Evolutionary conservation across 2,888 invertebrate species (phyloP), one percentile per base, ranked within the genome.

Genomic region (Tenthredo amoena): DNA sequence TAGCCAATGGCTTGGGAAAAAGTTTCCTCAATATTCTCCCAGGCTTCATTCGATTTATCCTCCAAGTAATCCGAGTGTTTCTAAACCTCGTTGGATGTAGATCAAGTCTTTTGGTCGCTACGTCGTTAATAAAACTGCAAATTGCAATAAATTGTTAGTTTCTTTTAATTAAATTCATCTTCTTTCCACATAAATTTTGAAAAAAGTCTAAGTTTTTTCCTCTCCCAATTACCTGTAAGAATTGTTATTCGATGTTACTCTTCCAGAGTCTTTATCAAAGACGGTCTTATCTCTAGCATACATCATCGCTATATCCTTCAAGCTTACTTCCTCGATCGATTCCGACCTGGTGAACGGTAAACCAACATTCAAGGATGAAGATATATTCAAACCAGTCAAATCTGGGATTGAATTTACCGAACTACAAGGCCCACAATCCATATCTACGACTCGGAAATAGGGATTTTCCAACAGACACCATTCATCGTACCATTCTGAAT

Each of bases 391-490:
- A 81, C 95, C 95, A 85, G 95, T 95, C 82, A 97, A 93, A 92
- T 97, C 96, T 85, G 96, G 94, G 62, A 98, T 95, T 89, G 96
- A 96, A 88, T 95, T 95, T 0, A 97, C 95, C 89, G 95, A 94
- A 90, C 96, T 96, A 90, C 98, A 98, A 0, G 98, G 97, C 95
- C 96, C 97, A 91, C 98, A 98, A 91, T 97, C 97, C 95, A 98
- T 96, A 90, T 97, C 97, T n/a, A 95, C 94, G 12, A 97, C 96
- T 91, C 96, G 95, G 92, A 97, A 98, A 91, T 96, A 97, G 18
- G 98, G 98, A 94, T 98, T 98, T 91, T 96, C 96, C 88, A 98
- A 94, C 58, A 98, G 94, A 92, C 98, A 98, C 90, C 97, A 96
- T 93, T 98, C 98, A 94, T 98, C 97, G 90, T 98, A 98, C 71